Base-by-base conservation (phyloP, 2,113 vertebrate genomes). In the Pipa parva region DNA sequence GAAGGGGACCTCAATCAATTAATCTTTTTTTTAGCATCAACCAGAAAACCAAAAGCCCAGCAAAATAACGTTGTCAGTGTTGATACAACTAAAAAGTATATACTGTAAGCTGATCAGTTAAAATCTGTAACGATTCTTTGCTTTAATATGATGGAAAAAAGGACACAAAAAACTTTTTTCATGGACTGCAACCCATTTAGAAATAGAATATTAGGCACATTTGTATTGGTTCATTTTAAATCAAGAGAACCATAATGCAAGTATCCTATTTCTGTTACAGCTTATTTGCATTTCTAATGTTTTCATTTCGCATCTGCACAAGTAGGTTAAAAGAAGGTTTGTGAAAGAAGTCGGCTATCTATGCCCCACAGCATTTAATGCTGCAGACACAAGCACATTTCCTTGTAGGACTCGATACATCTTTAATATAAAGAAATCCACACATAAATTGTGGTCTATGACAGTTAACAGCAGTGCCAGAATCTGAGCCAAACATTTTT, bases 401-500 rank as follows among this genome's bases (percentile, higher is more conserved):
- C 22, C 25, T 51, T 15, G 45, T 33, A 31, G 24, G 24, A 27
- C 60, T 29, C 65, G 56, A 60, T 59, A 57, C 65, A 24, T 42
- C 57, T 69, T 69, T 48, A 69, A 60, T 69, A 69, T 39, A 70
- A 54, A 29, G 25, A 22, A 52, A 61, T 58, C 66, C 58, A 54
- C 58, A 61, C 58, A 61, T 61, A 70, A 70, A 61, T 61, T 61
- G 66, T 70, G 66, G 66, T 70, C 42, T 31, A 42, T 12, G 37
- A 61, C 51, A 45, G 33, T 60, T 54, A 70, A 7, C 33, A 54
- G 13, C 10, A 28, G 58, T 70, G 66, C 66, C 66, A 70, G 61
- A 54, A 54, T 15, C 17, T 70, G 66, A 61, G 57, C 66, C 66
- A 70, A 70, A 61, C 66, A 70, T 61, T 65, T 70, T 54, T 31